A percentile compares a stretch with the other conserved stretches of the same genome.
Conservation (phyloP, 2,888 invertebrate genomes). For the Petrolisthes cinctipes region DNA sequence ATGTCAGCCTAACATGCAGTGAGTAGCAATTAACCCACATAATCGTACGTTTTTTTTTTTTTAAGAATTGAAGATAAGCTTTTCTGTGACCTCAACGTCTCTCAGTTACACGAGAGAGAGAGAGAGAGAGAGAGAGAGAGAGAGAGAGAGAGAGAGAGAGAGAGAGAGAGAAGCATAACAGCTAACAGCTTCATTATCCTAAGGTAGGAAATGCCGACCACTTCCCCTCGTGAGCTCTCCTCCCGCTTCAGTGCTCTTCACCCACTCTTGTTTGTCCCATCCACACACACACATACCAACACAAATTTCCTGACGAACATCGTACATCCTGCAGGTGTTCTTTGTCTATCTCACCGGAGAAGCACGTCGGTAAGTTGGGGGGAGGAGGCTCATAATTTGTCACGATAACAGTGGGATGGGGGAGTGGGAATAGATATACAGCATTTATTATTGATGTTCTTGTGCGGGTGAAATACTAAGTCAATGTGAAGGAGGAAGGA, state of each 20-base stretch:
- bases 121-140: constrained; percentile 31
- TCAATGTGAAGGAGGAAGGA: constrained; percentile 14
- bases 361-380: too few relatives aligned
- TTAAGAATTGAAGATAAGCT: neutral
- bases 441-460: too few relatives aligned
- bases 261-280: neutral
- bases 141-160: constrained; percentile 31
- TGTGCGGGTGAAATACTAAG: constrained; percentile 6
- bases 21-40: neutral
- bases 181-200: constrained; percentile 1
- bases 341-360: too few relatives aligned
- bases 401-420: too few relatives aligned
- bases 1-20: too few relatives aligned
- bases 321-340: too few relatives aligned
- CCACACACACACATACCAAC: neutral
- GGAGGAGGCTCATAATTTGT: too few relatives aligned
- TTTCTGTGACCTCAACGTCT: neutral
- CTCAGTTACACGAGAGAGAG: neutral
- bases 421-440: too few relatives aligned
- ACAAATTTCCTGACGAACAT: neutral
- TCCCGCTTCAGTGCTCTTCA: neutral
- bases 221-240: neutral
- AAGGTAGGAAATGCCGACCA: constrained; percentile 23
- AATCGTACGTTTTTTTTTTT: neutral
- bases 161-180: constrained; percentile 16